Evolutionary conservation across 1,140 invertebrate species (phyloP), one percentile per base, ranked within the genome.

Genomic region (Musca vetustissima): DNA sequence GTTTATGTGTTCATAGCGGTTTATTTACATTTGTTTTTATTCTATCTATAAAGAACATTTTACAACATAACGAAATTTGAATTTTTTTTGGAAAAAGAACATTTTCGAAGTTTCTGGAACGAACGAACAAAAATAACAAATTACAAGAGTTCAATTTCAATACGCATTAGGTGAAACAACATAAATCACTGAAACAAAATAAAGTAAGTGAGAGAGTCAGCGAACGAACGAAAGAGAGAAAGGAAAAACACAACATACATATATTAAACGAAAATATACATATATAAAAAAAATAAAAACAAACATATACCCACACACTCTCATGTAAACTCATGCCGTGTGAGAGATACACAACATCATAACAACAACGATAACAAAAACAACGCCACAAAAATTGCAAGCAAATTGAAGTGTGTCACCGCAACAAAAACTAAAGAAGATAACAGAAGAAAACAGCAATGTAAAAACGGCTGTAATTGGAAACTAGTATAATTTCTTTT

Each of bases 61-160:
- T 43, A 11, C 11, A 43, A 43, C 6, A 28, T 8, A 43, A 11
- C 1, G 13, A 43, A 43, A 43, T 2, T 43, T 43, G 11, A 43
- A 4, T 2, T 32, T 2, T 32, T 59, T 59, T 59, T 59, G 1
- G n/a, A 28, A 25, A 2, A 55, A 24, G 4, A 15, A 24, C 13
- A 55, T n/a, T n/a, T n/a, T n/a, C n/a, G 55, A 59, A 59, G 24
- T 59, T 59, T 59, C 55, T 59, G 24, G 55, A 28, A 32, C 22
- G 24, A n/a, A n/a, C n/a, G n/a, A n/a, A 17, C 4, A 59, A 59
- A 59, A 57, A 32, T n/a, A 32, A 59, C 24, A 59, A 28, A 32
- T 21, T 22, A 19, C 15, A 49, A 49, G 17, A 49, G 48, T 49
- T n/a, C n/a, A n/a, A n/a, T 52, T 52, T 9, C n/a, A 22, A 11